Conservation (phyloP, 1,140 invertebrate species). For the Diploscapter pachys region DNA sequence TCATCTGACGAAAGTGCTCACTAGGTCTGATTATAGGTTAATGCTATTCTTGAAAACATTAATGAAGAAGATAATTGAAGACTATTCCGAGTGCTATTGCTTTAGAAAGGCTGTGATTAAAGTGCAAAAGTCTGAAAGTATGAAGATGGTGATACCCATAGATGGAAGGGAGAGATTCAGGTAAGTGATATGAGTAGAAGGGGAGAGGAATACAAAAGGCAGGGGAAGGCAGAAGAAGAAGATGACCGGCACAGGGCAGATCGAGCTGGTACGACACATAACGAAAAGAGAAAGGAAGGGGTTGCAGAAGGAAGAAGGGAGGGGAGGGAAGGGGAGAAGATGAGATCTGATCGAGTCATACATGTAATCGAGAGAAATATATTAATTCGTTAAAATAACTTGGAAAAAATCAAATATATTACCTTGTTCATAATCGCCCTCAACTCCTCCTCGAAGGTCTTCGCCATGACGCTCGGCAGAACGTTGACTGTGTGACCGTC, state of each 20-base stretch:
- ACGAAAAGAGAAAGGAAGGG: background rate
- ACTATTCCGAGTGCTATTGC: no score
- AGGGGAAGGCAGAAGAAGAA: background rate
- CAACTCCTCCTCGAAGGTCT: constrained; percentile 32
- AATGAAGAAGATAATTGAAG: no score
- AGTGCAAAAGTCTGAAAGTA: no score
- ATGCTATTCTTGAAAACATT: no score
- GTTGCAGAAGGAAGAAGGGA: constrained; percentile 3
- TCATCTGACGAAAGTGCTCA: no score
- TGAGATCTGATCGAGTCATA: background rate
- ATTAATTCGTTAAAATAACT: background rate
- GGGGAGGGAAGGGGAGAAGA: background rate
- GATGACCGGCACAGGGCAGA: constrained; percentile 11
- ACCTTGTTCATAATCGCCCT: constrained; percentile 32
- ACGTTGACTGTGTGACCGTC: constrained; percentile 4
- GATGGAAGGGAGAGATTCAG: no score
- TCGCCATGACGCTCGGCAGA: constrained; percentile 22
- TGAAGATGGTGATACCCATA: no score
- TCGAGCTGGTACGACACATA: constrained; percentile 4
- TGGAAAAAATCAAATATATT: background rate
- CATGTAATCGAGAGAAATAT: no score
- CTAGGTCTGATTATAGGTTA: no score
- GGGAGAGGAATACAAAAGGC: background rate
- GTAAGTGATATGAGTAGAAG: no score
- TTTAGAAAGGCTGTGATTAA: no score